Conservation (phyloP, 2,797 vertebrate species). For the Chelon labrosus region DNA sequence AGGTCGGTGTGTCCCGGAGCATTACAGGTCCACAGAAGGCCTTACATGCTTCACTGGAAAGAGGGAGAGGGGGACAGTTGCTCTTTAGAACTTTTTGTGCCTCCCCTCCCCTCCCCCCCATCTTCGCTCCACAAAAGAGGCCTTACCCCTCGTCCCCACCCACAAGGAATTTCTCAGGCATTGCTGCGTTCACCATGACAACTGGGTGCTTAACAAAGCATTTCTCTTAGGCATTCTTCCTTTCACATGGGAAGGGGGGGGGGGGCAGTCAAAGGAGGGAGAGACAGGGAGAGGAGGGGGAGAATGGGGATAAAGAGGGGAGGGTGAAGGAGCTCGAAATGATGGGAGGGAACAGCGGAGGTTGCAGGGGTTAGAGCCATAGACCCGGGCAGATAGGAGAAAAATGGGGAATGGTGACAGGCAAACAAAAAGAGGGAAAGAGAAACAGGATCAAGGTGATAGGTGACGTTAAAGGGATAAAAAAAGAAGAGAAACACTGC, state of each 20-base stretch:
- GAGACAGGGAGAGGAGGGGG: conserved; percentile 40
- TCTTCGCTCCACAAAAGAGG: conserved; percentile 80
- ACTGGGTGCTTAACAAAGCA: conserved; percentile 90
- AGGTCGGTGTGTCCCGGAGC: conserved; percentile 60
- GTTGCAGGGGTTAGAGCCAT: conserved; percentile 77
- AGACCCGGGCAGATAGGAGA: conserved; percentile 66
- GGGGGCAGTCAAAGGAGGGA: conserved; percentile 74
- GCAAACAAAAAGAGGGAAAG: conserved; percentile 70
- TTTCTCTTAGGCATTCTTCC: conserved; percentile 89
- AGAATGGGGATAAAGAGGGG: conserved; percentile 45
- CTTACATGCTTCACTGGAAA: conserved; percentile 71
- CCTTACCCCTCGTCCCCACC: conserved; percentile 82
- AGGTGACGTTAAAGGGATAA: conserved; percentile 67
- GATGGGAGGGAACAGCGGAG: conserved; percentile 76
- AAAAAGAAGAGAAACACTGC: conserved; percentile 41
- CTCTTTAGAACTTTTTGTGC: conserved; percentile 81
- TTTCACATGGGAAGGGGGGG: conserved; percentile 76
- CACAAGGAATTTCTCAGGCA: conserved; percentile 87
- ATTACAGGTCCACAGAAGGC: conserved; percentile 63
- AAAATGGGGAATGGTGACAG: conserved; percentile 71
- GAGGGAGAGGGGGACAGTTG: conserved; percentile 70
- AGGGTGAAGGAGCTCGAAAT: conserved; percentile 71
- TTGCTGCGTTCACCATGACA: conserved; percentile 89
- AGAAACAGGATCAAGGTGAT: conserved; percentile 83
- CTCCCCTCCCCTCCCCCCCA: conserved; percentile 71